Base-by-base conservation (phyloP, 1,140 invertebrate species). In the Berghia stephanieae region DNA sequence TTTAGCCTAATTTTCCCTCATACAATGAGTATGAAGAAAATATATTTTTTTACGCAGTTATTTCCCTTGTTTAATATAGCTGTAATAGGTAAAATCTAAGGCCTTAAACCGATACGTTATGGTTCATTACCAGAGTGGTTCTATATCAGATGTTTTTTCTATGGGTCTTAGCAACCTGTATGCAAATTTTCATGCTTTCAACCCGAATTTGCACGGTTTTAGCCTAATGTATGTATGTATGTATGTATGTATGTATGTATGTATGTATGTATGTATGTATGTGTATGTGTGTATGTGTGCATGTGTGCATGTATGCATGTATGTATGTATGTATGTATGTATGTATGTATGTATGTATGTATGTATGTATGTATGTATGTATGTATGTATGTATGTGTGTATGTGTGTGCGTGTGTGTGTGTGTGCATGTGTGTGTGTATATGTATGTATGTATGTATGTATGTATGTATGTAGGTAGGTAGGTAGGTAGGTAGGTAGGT, bases 211-310 rank as follows among this genome's bases (percentile, higher is more conserved):
- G n/a, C n/a, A n/a, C n/a, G n/a, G 24, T 38, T n/a, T 34, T 60
- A 18, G n/a, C 21, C 24, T 40, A 27, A 21, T 72, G 69, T 72
- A 44, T 72, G 43, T 72, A 46, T 72, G 69, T 72, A 27, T 44
- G 24, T 72, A 46, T 72, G 43, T 72, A 46, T 72, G 43, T 72
- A 31, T 46, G 43, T 72, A 44, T 72, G 69, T 44, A 44, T 72
- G 69, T 72, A 44, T 72, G 43, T 72, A 46, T 72, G 70, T 72
- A 5, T 72, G 42, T 72, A 46, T 72, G 2, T 72, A 46, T 72
- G 44, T 72, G 49, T 72, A 46, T 72, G 49, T 72, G 24, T 72
- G 5, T 27, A 4, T 72, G 5, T 72, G 42, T 72, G 3, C 49
- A 46, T 43, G 49, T 72, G 44, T 46, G 49, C 49, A 27, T 46